Conservation (phyloP, 2,797 vertebrate species). For the Thunnus albacares region DNA sequence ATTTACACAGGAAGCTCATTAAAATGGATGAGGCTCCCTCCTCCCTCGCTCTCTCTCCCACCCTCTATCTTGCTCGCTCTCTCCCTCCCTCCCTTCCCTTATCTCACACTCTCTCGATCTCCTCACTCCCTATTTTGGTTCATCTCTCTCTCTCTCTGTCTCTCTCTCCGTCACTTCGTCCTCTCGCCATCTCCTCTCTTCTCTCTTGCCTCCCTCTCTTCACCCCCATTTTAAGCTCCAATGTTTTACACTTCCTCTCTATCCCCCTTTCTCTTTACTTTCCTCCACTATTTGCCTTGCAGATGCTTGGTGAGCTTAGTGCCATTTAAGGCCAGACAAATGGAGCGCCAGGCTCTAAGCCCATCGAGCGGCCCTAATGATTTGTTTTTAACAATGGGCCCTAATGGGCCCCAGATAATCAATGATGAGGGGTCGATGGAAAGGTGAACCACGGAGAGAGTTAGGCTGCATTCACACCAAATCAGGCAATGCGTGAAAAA, state of each 20-base stretch:
- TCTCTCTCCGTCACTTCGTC: constrained; percentile 54
- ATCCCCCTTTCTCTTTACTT: constrained; percentile 33
- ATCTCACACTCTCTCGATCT: constrained; percentile 73
- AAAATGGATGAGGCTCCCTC: constrained; percentile 91
- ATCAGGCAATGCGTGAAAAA: too few relatives aligned
- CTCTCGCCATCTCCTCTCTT: constrained; percentile 34
- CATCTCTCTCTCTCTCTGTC: constrained; percentile 58
- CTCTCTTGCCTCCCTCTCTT: constrained; percentile 6
- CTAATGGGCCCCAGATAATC: constrained; percentile 98
- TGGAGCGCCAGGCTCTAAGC: constrained; percentile 91
- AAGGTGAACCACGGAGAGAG: constrained; percentile 87
- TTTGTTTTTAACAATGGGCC: constrained; percentile 97
- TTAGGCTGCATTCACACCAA: constrained; percentile 34
- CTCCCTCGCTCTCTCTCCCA: constrained; percentile 64
- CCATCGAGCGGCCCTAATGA: constrained; percentile 94
- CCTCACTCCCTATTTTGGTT: constrained; percentile 73
- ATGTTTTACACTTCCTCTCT: constrained; percentile 10
- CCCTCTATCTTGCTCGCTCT: constrained; percentile 56
- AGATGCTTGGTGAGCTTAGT: constrained; percentile 90
- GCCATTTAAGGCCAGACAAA: constrained; percentile 95
- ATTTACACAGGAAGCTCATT: constrained; percentile 92
- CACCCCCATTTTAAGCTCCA: not conserved
- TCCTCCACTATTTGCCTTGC: constrained; percentile 87
- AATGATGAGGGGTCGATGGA: constrained; percentile 94
- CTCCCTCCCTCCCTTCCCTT: constrained; percentile 57